A percentile compares a stretch with the other conserved stretches of the same genome.
phyloP scores from a whole-genome alignment of 1,140 invertebrate species.

The Xylocopa sonorina region DNA sequence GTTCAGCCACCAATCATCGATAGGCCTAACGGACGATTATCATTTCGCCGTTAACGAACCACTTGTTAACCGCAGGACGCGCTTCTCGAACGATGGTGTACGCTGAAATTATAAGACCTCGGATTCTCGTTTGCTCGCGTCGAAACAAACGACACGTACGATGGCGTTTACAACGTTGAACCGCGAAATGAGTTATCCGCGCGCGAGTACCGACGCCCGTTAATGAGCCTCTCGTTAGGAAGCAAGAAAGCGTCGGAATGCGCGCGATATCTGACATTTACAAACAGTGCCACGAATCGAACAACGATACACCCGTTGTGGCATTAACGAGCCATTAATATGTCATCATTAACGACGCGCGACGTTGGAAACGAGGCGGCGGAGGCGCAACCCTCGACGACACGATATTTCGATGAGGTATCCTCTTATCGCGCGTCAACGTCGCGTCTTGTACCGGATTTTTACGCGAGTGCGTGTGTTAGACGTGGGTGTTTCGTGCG shows the following conservation, averaged over 20 bases:
- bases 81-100: constrained; percentile 40
- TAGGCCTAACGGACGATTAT: constrained; percentile 50
- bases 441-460: not conserved
- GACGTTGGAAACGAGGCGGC: not conserved
- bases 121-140: not conserved
- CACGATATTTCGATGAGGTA: constrained; percentile 34
- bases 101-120: constrained; percentile 32
- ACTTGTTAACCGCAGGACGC: constrained; percentile 35
- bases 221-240: constrained; percentile 35
- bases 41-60: constrained; percentile 56
- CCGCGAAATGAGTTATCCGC: constrained; percentile 22
- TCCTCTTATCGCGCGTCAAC: constrained; percentile 13
- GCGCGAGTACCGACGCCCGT: not conserved
- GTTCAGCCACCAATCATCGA: constrained; percentile 33
- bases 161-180: constrained; percentile 29
- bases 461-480: not conserved
- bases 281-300: constrained; percentile 20
- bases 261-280: constrained; percentile 45
- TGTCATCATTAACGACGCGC: constrained; percentile 37
- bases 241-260: constrained; percentile 25
- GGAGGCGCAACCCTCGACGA: constrained; percentile 27
- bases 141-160: not conserved
- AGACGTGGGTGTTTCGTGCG: not conserved
- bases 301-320: constrained; percentile 19
- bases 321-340: constrained; percentile 50